These are phyloP conservation scores for Gulo gulo DNA, from an alignment of 2,113 vertebrate species.

Conservation along the genomic window DNA sequence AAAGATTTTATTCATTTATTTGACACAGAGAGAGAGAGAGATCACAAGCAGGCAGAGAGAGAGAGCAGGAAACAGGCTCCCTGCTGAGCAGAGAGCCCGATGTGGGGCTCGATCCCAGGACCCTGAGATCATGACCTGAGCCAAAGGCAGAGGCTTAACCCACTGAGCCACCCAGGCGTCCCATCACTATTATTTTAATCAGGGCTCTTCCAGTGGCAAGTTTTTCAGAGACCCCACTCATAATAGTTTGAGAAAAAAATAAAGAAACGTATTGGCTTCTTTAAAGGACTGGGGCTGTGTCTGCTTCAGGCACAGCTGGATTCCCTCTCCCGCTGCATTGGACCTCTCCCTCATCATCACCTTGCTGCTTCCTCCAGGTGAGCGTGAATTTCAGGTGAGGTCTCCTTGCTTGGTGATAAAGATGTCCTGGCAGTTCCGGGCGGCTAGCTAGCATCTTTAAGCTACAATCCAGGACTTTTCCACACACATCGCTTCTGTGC, in stretches of 20 bases:
- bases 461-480: background rate
- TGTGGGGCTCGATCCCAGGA: too few relatives aligned
- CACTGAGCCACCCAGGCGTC: too few relatives aligned
- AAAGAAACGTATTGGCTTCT: background rate
- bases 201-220: background rate
- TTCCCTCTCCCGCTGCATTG: background rate
- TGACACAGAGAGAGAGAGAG: too few relatives aligned
- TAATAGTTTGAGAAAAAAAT: background rate
- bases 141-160: too few relatives aligned
- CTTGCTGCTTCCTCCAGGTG: background rate
- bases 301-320: background rate
- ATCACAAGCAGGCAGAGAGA: too few relatives aligned
- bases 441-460: background rate
- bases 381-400: background rate
- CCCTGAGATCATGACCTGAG: too few relatives aligned
- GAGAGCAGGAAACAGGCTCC: too few relatives aligned
- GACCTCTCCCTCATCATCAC: background rate
- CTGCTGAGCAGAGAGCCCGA: too few relatives aligned
- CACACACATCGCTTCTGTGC: background rate
- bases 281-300: background rate
- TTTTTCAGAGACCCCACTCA: background rate
- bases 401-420: background rate
- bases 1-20: too few relatives aligned
- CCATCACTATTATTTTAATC: background rate
- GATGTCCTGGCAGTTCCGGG: too few relatives aligned